Conservation (phyloP, 2,113 vertebrate species). For the Empidonax traillii region DNA sequence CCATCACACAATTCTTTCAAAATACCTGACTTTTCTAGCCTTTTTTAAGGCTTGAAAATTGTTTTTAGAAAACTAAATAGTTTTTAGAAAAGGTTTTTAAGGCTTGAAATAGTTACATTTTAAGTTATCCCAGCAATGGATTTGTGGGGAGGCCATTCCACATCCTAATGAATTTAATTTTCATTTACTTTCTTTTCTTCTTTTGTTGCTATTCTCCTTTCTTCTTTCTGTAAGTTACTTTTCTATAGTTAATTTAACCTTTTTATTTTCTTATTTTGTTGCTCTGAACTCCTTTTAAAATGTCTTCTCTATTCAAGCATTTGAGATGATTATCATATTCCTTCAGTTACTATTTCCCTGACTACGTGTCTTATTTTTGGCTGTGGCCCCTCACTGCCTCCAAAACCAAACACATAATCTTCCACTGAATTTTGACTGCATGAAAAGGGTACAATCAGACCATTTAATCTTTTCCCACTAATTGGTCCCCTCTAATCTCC, state of each 20-base stretch:
- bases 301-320: background rate
- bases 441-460: background rate
- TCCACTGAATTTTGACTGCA: background rate
- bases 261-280: background rate
- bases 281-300: background rate
- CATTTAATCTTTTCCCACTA: conserved; percentile 24
- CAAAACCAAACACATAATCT: background rate
- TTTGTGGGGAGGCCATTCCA: background rate
- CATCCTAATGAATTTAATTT: background rate
- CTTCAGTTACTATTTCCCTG: background rate
- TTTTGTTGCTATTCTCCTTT: background rate
- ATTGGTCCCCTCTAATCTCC: conserved; percentile 8
- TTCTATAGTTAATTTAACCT: background rate
- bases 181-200: background rate
- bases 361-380: background rate
- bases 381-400: background rate
- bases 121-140: background rate
- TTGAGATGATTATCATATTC: background rate
- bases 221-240: background rate
- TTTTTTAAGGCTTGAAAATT: background rate
- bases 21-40: background rate
- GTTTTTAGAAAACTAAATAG: too few relatives aligned
- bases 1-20: background rate
- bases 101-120: background rate
- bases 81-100: background rate